Evolutionary conservation across 1,140 invertebrate genomes (phyloP).

Genomic region (Latrodectus geometricus): DNA sequence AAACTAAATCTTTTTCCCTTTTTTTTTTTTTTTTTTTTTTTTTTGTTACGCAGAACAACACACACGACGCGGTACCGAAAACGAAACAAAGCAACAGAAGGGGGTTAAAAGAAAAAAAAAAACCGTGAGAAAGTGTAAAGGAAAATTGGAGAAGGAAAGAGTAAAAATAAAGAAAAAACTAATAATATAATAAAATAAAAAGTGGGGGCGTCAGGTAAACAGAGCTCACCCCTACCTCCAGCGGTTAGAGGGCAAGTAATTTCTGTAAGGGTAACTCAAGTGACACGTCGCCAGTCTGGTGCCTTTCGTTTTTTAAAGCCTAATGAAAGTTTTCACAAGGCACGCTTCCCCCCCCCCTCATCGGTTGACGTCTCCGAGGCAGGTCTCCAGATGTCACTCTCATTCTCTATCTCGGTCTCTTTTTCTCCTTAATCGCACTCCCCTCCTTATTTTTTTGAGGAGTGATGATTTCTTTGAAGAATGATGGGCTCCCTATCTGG

Average conservation of each 20-base stretch:
- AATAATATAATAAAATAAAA: no score
- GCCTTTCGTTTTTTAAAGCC: conserved; percentile 40
- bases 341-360: conserved; percentile 1
- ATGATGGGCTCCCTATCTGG: background rate
- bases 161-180: no score
- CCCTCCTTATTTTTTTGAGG: no score
- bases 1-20: background rate
- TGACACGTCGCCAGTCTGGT: conserved; percentile 57
- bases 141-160: no score
- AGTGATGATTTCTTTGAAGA: no score
- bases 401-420: background rate
- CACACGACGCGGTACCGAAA: background rate
- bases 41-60: background rate
- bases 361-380: conserved; percentile 22
- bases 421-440: background rate
- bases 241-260: conserved; percentile 55
- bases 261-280: conserved; percentile 53
- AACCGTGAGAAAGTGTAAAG: conserved; percentile 37
- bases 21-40: background rate
- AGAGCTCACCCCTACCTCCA: conserved; percentile 10
- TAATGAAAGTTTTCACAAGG: conserved; percentile 58
- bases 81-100: background rate
- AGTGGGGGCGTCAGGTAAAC: conserved; percentile 55
- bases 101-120: background rate
- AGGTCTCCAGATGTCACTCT: conserved; percentile 44